Base-by-base conservation (phyloP, 2,113 vertebrate genomes). In the Pollachius pollachius region DNA sequence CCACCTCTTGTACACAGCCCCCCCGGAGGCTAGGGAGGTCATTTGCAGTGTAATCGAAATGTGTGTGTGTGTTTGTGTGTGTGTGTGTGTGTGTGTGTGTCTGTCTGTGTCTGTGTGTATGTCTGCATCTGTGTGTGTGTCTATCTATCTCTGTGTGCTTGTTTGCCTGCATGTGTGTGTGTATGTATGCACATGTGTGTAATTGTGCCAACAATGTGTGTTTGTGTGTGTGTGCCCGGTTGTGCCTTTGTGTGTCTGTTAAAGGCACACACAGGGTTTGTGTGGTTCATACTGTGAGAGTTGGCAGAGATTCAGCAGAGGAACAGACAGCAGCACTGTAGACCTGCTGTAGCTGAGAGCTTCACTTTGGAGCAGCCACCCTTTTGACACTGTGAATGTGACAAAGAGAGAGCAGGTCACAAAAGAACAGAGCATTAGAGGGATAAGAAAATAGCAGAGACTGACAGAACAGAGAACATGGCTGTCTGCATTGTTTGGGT, bases 11-110 rank as follows among this genome's bases (percentile, higher is more conserved):
- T 65, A 79, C 64, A 73, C n/a, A 64, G 25, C n/a, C 66, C 48
- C 34, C 57, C 15, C 3, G 16, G 81, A 67, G 76, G 63, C 72
- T 69, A 69, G 58, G 71, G 77, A 83, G 64, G 73, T 81, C 67
- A 65, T 77, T 83, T 75, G 82, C 82, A 82, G 65, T 34, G 74
- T 57, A 52, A 69, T 72, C 60, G 48, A 67, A 72, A 75, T 63
- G 61, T 65, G 56, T 60, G 64, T 64, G 61, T 71, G 69, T 64
- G 64, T 70, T 66, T 71, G 76, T 52, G 67, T 66, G 30, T 54
- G 69, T 65, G 69, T 68, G 56, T 41, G 48, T 27, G 60, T 70
- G 34, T 58, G 57, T 67, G 68, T 68, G 16, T 58, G 67, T 68
- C 61, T 56, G 17, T 18, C n/a, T 52, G 18, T 57, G 15, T 57